phyloP scores from a whole-genome alignment of 2,888 invertebrate genomes.

The Heliothis peltigera region DNA sequence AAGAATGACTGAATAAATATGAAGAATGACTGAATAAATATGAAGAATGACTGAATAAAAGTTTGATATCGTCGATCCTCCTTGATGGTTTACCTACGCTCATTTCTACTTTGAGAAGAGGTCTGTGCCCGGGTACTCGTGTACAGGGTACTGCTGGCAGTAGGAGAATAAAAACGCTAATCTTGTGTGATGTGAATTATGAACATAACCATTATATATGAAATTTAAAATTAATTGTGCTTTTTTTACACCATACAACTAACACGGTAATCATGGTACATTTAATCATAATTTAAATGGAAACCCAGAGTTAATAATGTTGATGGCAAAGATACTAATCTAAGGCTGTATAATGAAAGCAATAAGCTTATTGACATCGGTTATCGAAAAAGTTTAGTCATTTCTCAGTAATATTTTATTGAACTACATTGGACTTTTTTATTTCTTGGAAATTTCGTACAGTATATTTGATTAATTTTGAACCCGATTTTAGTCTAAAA shows the following conservation, averaged over 20 bases:
- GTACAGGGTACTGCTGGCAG: too few relatives aligned
- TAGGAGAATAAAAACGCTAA: too few relatives aligned
- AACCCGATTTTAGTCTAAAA: background rate
- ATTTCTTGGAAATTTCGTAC: background rate
- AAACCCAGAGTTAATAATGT: slow-evolving; percentile 20
- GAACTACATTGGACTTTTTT: background rate
- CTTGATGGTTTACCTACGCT: too few relatives aligned
- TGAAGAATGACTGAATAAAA: too few relatives aligned
- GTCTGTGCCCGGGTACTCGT: too few relatives aligned
- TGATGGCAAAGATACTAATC: slow-evolving; percentile 28
- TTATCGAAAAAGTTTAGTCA: slow-evolving; percentile 41
- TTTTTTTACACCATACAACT: background rate
- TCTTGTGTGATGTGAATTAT: too few relatives aligned
- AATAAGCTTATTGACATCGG: slow-evolving; percentile 42
- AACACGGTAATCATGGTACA: background rate
- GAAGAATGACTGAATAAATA: too few relatives aligned
- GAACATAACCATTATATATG: too few relatives aligned
- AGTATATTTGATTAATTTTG: background rate
- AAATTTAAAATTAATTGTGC: background rate
- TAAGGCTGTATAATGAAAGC: slow-evolving; percentile 28
- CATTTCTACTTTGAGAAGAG: too few relatives aligned
- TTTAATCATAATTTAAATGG: slow-evolving; percentile 8
- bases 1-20: too few relatives aligned
- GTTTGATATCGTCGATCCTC: too few relatives aligned
- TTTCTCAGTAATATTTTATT: slow-evolving; percentile 24